Percentiles rank a stretch among this genome's conserved stretches.
Evolutionary conservation across 2,888 invertebrate species (phyloP).

Genomic region (Drosophila longiperda): DNA sequence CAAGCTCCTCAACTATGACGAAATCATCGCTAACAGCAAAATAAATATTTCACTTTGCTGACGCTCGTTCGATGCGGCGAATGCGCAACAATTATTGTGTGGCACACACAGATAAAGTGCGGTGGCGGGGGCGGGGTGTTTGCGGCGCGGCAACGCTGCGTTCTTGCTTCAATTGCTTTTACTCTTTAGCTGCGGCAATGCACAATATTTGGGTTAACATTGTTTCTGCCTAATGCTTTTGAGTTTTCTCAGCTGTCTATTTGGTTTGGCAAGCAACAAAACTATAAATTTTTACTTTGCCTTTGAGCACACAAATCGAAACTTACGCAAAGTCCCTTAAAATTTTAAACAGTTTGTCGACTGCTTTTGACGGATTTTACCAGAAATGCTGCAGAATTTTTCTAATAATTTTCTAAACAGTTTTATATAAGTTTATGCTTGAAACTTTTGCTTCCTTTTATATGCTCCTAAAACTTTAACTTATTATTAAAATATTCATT

Average conservation of each 20-base stretch:
- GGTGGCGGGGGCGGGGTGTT: not conserved
- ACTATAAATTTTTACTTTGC: conserved; percentile 38
- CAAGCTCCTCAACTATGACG: conserved; percentile 64
- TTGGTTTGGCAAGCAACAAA: conserved; percentile 20
- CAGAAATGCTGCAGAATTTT: not conserved
- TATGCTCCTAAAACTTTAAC: not conserved
- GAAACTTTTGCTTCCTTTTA: not conserved
- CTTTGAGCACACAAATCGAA: conserved; percentile 4
- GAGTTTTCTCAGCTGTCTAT: conserved; percentile 56
- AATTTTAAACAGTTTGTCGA: not conserved
- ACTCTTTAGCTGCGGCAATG: conserved; percentile 46
- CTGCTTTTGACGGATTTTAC: not conserved
- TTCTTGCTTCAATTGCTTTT: conserved; percentile 38
- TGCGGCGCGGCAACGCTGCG: not conserved
- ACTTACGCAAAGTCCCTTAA: conserved; percentile 9
- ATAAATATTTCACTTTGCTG: conserved; percentile 59
- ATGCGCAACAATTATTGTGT: conserved; percentile 54
- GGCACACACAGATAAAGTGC: conserved; percentile 6
- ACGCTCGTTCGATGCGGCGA: conserved; percentile 42
- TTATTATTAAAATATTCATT: not conserved
- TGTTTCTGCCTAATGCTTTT: conserved; percentile 49
- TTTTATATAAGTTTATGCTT: not conserved
- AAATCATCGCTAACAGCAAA: conserved; percentile 49
- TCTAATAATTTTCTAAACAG: not conserved
- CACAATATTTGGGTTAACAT: conserved; percentile 72